Conservation (phyloP, 2,797 vertebrate genomes). For the Myiotriccus ornatus region DNA sequence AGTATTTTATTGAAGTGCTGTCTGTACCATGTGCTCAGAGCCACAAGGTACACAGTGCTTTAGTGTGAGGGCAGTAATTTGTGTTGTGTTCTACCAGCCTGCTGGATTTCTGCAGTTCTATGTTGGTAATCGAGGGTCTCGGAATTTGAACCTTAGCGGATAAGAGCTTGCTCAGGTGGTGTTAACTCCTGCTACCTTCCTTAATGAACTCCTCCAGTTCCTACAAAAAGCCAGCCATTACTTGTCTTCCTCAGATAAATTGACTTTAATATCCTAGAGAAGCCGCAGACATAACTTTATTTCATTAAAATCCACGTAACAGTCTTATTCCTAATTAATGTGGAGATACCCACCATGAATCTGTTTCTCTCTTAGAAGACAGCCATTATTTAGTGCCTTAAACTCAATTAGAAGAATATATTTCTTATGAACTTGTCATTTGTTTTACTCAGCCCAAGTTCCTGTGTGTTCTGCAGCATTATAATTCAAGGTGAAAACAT, state of each 20-base stretch:
- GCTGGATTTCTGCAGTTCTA: slow-evolving; percentile 2
- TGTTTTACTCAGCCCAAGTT: not conserved
- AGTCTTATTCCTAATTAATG: slow-evolving; percentile 18
- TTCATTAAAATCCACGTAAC: slow-evolving; percentile 25
- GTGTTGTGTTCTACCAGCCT: not conserved
- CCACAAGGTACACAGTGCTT: not conserved
- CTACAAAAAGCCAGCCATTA: not conserved
- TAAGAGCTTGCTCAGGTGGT: not conserved
- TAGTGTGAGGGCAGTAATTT: not conserved
- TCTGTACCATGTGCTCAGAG: not conserved
- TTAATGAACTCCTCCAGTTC: not conserved
- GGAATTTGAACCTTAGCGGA: not conserved
- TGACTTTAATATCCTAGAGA: slow-evolving; percentile 31
- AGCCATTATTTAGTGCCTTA: slow-evolving; percentile 17
- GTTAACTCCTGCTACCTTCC: not conserved
- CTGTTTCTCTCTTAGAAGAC: slow-evolving; percentile 5
- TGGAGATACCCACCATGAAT: not conserved
- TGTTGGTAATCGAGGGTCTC: not conserved
- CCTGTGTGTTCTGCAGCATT: not conserved
- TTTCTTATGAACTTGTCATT: slow-evolving; percentile 7
- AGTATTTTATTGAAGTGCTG: not conserved
- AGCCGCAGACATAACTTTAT: slow-evolving; percentile 3
- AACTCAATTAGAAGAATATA: slow-evolving; percentile 33
- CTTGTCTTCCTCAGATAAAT: slow-evolving; percentile 34
- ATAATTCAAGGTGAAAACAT: slow-evolving; percentile 1